Conservation (phyloP, 37 sponge, comb jelly and placozoan genomes). For the Geodia barretti region DNA sequence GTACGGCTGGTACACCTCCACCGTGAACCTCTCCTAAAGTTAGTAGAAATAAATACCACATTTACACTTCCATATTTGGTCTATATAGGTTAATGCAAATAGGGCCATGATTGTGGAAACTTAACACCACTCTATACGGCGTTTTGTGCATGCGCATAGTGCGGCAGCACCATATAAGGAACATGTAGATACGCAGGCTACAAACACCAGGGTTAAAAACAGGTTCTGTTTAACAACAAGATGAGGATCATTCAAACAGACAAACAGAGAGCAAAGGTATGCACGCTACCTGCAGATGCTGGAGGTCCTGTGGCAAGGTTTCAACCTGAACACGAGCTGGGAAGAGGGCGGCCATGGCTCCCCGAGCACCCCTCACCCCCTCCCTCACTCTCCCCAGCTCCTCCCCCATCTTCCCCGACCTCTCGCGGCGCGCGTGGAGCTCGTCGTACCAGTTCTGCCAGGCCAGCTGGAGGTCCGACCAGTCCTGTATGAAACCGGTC, state of each 20-base stretch:
- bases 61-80: not conserved
- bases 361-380: slow-evolving; percentile 13
- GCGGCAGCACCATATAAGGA: not conserved
- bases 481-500: slow-evolving; percentile 56
- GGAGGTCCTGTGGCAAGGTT: slow-evolving; percentile 30
- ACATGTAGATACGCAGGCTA: not conserved
- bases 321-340: slow-evolving; percentile 46
- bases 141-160: not conserved
- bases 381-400: slow-evolving; percentile 27
- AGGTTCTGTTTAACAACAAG: not conserved
- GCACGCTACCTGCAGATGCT: slow-evolving; percentile 30
- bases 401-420: slow-evolving; percentile 45
- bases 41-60: not conserved
- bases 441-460: slow-evolving; percentile 86
- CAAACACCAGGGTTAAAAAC: not conserved
- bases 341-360: slow-evolving; percentile 30
- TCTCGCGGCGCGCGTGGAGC: slow-evolving; percentile 46
- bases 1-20: slow-evolving; percentile 19
- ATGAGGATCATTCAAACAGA: not conserved
- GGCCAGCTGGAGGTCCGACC: slow-evolving; percentile 70
- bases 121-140: not conserved
- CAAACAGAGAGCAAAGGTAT: not conserved
- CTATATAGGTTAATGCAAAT: not conserved
- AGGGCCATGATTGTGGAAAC: not conserved
- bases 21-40: slow-evolving; percentile 24